Percentiles rank a stretch among this genome's conserved stretches.
Conservation (phyloP, 2,797 vertebrate genomes). For the Harpagifer antarcticus region DNA sequence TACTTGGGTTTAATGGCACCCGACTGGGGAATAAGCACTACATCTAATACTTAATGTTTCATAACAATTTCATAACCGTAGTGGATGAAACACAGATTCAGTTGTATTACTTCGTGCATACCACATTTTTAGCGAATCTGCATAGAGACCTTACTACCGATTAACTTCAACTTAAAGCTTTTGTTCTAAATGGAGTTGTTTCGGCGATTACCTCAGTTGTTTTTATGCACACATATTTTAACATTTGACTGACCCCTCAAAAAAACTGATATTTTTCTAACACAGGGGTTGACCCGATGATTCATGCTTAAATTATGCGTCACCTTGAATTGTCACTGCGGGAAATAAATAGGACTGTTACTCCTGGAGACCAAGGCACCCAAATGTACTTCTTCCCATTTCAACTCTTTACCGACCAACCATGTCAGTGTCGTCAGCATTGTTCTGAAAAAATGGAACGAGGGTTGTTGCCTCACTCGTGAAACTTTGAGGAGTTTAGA, state of each 20-base stretch:
- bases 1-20: no score
- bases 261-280: constrained; percentile 4
- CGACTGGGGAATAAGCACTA: no score
- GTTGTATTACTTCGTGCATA: no score
- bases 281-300: constrained; percentile 3
- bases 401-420: not conserved
- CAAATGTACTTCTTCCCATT: not conserved
- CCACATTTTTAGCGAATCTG: no score
- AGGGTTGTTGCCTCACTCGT: constrained; percentile 9
- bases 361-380: not conserved
- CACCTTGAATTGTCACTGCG: not conserved
- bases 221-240: not conserved
- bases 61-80: no score
- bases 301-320: constrained; percentile 12
- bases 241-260: not conserved
- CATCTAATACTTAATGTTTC: no score
- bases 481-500: constrained; percentile 41
- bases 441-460: constrained; percentile 3
- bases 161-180: no score
- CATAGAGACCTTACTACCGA: no score
- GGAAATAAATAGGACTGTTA: constrained; percentile 11
- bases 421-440: constrained; percentile 17
- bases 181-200: not conserved
- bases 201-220: not conserved
- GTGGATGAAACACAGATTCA: no score